Evolutionary conservation across 2,797 vertebrate species (phyloP), one percentile per base, ranked within the genome.

Genomic region (Tarsius wallacei): DNA sequence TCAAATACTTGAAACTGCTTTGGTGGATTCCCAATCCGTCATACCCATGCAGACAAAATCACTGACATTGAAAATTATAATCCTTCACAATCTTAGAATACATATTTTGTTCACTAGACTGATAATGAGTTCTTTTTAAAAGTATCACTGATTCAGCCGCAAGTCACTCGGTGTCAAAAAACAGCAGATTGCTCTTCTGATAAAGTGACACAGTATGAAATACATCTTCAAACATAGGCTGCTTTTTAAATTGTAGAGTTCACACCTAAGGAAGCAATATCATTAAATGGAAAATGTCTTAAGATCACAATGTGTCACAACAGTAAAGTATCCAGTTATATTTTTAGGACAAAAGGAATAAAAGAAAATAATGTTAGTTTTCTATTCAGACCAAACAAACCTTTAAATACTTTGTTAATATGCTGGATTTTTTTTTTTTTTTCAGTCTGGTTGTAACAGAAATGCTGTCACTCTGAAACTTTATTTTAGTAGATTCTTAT

Each of bases 101-200:
- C 28, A 53, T 74, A 68, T 66, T 96, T 96, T 97, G 85, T 93
- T 96, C 36, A 64, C 9, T 31, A 64, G 49, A 59, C 64, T 87
- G 83, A 64, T 47, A 93, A 49, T 90, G 81, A 98, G 66, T 96
- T 93, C 76, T 95, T 90, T 94, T 97, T 90, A 92, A 97, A 90
- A 26, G 61, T 80, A 88, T 95, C 93, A 90, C 57, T 21, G 53
- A 85, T 93, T 94, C 90, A 89, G 63, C 66, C 87, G 94, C 26
- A 53, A 92, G 89, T 96, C 85, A 94, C 66, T 85, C 33, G 33
- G 85, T 87, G 87, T 92, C 93, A 97, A 66, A 90, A 83, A 94
- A 73, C 61, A 53, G 51, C 78, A 96, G 89, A 97, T 84, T 81
- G 61, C 26, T 87, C 87, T 91, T 94, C 81, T 96, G 76, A 83